Evolutionary conservation across 2,888 invertebrate species (phyloP).

Genomic region (Lasius platythorax): DNA sequence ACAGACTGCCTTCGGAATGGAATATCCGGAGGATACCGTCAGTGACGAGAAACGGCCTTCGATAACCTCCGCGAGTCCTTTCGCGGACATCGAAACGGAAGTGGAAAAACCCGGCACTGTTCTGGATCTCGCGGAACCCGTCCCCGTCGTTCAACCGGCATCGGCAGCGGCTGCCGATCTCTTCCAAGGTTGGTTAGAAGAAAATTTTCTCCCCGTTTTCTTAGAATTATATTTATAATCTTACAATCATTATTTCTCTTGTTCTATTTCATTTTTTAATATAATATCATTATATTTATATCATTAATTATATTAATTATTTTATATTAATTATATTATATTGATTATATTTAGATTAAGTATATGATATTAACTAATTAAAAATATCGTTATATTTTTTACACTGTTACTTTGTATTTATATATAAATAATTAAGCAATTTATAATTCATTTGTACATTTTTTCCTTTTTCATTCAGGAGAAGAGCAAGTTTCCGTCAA

Average conservation of each 20-base stretch:
- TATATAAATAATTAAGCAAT: neutral
- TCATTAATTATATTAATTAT: no score
- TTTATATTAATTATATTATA: no score
- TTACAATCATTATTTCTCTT: no score
- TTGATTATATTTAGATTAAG: no score
- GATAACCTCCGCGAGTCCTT: constrained; percentile 61
- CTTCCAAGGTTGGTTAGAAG: constrained; percentile 71
- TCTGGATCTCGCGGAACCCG: constrained; percentile 58
- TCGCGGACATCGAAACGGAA: constrained; percentile 45
- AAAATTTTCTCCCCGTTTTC: neutral
- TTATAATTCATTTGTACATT: neutral
- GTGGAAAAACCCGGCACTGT: constrained; percentile 17
- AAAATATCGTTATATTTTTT: neutral
- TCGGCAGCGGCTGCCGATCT: constrained; percentile 82
- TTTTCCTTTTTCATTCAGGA: neutral
- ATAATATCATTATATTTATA: no score
- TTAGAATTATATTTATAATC: no score
- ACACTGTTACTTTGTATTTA: neutral
- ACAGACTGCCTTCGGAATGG: constrained; percentile 57
- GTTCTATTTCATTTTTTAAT: no score
- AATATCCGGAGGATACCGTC: constrained; percentile 65
- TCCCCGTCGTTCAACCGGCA: constrained; percentile 49
- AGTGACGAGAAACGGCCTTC: constrained; percentile 74
- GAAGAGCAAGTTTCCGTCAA: constrained; percentile 20
- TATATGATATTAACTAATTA: neutral